Base-by-base conservation (phyloP, 2,797 vertebrate species). In the Lycodopsis pacificus region DNA sequence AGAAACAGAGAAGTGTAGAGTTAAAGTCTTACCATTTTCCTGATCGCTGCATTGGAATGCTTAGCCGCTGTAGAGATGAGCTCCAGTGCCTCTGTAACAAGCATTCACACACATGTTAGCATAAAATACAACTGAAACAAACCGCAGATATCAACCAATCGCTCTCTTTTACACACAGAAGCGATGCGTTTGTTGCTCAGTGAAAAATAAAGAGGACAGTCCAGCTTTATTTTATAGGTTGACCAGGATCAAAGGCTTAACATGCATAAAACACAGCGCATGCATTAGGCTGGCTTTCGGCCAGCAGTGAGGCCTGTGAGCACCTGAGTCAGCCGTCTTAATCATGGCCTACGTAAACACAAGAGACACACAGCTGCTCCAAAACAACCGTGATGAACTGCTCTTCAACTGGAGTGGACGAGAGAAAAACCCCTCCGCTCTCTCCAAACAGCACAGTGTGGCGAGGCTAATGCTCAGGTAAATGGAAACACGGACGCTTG, bases 51-150 rank as follows among this genome's bases (percentile, higher is more conserved):
- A 0, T 99, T 99, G 38, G 98, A 99, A 85, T 99, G 98, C 89
- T 98, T 97, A 1, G 98, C 98, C 51, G 98, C 98, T 0, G 97
- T 99, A 5, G 98, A 97, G 86, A 99, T 99, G 20, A 99, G 95
- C 90, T 99, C 97, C 93, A 99, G 87, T 0, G 98, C 98, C 84
- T 98, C 98, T 99, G 95, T 57, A 91, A 95, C 10, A 80, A 57
- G 65, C 40, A 73, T 34, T 40, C 25, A 84, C 12, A 84, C 1
- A 68, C 8, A 63, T 12, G n/a, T 10, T 38, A 80, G 30, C 38
- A 75, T 44, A 59, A 66, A 46, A 73, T 38, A 27, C 22, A 49
- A 53, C 40, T 4, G 34, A 72, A 20, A 58, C 17, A 57, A 64
- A 73, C 71, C 14, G 25, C n/a, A 81, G 13, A 34, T 22, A 42